Base-by-base conservation (phyloP, 2,113 vertebrate species). In the Pterophyllum scalare region DNA sequence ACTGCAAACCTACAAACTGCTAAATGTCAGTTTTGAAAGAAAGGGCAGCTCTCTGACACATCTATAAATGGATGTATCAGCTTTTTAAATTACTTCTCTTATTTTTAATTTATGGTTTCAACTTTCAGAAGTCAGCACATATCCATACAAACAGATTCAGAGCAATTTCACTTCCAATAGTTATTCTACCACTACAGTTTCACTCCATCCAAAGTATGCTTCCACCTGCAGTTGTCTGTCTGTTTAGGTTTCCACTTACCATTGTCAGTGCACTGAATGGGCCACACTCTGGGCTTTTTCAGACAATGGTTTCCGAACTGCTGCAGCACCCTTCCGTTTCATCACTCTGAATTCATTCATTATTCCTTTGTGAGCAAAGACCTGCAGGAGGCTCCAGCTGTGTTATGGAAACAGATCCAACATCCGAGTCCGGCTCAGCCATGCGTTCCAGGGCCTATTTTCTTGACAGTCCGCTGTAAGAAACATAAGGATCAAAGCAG, bases 311-410 rank as follows among this genome's bases (percentile, higher is more conserved):
- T 40, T 89, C n/a, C n/a, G 76, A 81, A 82, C 85, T 90, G n/a
- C 75, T 38, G 46, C 49, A 62, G 78, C 33, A 56, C 85, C 81
- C 81, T 58, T 81, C 52, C 13, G 72, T 90, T 91, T 90, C 84
- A 85, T 91, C 87, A 80, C 58, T 74, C 78, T 83, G 83, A 88
- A 86, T 91, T 91, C 80, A 86, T 87, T 90, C 80, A 90, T 83
- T 89, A 89, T 89, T 91, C 83, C 28, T 85, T 75, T 86, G 43
- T 77, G 86, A 83, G 84, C 70, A 33, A 70, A 61, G 33, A 85
- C 65, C 84, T 57, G 77, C 49, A 64, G 38, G 72, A 91, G 52
- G 60, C 74, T 78, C 57, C 57, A 72, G n/a, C n/a, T n/a, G n/a
- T n/a, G n/a, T n/a, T n/a, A n/a, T n/a, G n/a, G n/a, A n/a, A n/a